These are phyloP conservation scores for Pseudomugil tenellus DNA, from an alignment of 2,797 vertebrate genomes.

Conservation along the genomic window DNA sequence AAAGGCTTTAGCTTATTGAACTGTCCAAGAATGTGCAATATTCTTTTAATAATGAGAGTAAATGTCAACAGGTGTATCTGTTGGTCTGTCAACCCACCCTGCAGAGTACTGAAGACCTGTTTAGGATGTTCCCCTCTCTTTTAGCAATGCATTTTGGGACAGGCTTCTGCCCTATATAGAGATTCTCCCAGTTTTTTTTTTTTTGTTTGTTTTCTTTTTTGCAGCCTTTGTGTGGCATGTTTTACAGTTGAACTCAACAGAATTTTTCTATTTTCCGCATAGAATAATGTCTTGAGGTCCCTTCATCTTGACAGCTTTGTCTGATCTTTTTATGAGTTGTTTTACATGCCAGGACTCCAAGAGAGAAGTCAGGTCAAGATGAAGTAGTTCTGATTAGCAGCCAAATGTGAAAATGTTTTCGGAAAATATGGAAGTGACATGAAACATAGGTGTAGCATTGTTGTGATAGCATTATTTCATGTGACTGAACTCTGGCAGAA, in stretches of 20 bases:
- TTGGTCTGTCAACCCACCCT: conserved; percentile 26
- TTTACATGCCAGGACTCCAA: conserved; percentile 49
- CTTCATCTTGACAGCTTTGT: conserved; percentile 42
- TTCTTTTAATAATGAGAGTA: background rate
- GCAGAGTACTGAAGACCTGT: conserved; percentile 59
- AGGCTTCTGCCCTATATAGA: conserved; percentile 25
- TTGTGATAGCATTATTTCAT: conserved; percentile 24
- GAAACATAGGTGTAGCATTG: background rate
- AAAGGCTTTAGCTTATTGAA: background rate
- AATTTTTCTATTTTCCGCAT: conserved; percentile 54
- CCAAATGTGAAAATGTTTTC: conserved; percentile 32
- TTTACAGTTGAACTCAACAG: conserved; percentile 38
- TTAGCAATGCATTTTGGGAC: conserved; percentile 51
- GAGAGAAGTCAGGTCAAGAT: conserved; percentile 51
- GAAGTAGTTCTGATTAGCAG: conserved; percentile 52
- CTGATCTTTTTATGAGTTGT: conserved; percentile 68
- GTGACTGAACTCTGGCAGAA: conserved; percentile 18
- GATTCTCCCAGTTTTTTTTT: too few species aligned
- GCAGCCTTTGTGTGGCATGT: conserved; percentile 35
- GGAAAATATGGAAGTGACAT: background rate
- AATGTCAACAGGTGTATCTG: conserved; percentile 6
- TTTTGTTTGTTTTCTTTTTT: conserved; percentile 33
- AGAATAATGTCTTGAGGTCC: conserved; percentile 41
- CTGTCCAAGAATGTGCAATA: background rate
- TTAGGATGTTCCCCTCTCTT: conserved; percentile 39